Evolutionary conservation across 2,888 invertebrate species (phyloP), one percentile per base, ranked within the genome.

Genomic region (Caenorhabditis becei): DNA sequence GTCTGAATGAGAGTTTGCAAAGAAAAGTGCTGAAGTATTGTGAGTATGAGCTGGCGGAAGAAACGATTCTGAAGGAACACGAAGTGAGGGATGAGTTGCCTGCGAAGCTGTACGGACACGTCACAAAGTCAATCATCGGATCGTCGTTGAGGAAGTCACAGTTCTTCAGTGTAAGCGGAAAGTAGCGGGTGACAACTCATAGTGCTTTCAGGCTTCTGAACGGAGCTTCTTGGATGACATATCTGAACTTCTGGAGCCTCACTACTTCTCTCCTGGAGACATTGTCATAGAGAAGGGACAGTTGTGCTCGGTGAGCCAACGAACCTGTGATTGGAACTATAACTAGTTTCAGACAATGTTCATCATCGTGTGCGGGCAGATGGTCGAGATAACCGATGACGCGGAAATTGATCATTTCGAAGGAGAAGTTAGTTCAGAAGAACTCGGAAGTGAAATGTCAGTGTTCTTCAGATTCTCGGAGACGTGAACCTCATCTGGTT

Each of bases 261-360:
- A 77, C 61, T 78, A 72, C 47, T 85, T 53, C 35, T 74, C 80
- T 32, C 83, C 85, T 1, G 83, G 82, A 26, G 83, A 85, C 59
- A 75, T 85, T n/a, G 71, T 85, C 8, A 75, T 77, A 26, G 77
- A 79, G 41, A 75, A 67, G 20, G 85, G 85, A 63, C 83, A 85
- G 41, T 61, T 74, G 18, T 80, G 81, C 24, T 77, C 32, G 65
- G 84, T 82, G 24, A 67, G 56, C n/a, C n/a, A n/a, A n/a, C n/a
- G n/a, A n/a, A n/a, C n/a, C n/a, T n/a, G n/a, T n/a, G n/a, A 23
- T n/a, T n/a, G 18, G 5, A 24, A 3, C 47, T 2, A 26, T n/a
- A 16, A 20, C 37, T 28, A 14, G 1, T n/a, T 62, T 56, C 69
- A 81, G 77, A 37, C 56, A 8, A 77, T 81, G 77, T 63, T 81